Evolutionary conservation across 2,113 vertebrate species (phyloP).

Genomic region (Leptobrachium leishanense): DNA sequence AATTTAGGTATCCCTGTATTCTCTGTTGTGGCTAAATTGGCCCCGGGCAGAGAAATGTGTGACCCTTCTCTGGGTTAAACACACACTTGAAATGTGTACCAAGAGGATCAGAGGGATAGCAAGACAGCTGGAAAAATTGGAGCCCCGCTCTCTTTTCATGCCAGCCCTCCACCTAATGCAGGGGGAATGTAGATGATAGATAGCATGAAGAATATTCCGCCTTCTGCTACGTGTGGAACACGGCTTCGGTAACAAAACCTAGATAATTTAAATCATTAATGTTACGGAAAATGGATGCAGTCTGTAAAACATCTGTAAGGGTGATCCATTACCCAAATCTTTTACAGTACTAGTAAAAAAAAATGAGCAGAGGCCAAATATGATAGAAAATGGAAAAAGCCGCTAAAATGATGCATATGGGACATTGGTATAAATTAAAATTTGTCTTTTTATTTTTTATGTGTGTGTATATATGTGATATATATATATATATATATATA

Average conservation of each 20-base stretch:
- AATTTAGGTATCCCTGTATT: background rate
- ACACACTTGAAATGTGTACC: constrained; percentile 66
- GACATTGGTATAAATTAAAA: no score
- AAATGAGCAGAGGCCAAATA: background rate
- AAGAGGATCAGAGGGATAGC: constrained; percentile 68
- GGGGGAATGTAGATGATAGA: constrained; percentile 66
- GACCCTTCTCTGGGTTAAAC: constrained; percentile 51
- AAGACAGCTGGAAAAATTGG: constrained; percentile 75
- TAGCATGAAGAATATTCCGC: constrained; percentile 54
- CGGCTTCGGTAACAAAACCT: constrained; percentile 19
- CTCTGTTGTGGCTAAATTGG: background rate
- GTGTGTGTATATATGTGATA: no score
- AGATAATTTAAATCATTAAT: constrained; percentile 44
- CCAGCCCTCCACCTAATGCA: constrained; percentile 68
- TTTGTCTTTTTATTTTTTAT: no score
- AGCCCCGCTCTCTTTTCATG: constrained; percentile 62
- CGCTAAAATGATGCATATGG: no score
- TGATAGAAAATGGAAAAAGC: background rate
- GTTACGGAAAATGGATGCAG: constrained; percentile 38
- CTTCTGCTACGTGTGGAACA: constrained; percentile 42
- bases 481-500: no score
- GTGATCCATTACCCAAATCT: constrained; percentile 29
- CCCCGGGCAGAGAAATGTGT: constrained; percentile 30
- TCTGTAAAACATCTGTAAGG: constrained; percentile 22
- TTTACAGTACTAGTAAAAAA: background rate